These are phyloP conservation scores for Propithecus perrieri DNA, from an alignment of 2,797 vertebrate species.

Conservation along the genomic window DNA sequence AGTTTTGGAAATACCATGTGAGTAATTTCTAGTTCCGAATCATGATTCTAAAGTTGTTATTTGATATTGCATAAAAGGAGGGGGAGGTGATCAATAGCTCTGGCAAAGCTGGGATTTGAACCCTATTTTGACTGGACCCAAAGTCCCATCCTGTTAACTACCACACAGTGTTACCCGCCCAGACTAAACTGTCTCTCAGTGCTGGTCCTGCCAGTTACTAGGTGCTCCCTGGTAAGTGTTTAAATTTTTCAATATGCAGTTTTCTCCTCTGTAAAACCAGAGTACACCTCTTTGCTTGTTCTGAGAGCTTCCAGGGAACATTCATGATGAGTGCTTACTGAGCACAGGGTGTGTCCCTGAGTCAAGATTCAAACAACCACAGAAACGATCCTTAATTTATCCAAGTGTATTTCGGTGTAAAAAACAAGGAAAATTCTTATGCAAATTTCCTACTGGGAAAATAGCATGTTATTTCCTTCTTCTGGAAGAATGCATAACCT, in stretches of 20 bases:
- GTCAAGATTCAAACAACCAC: neutral
- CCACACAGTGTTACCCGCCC: neutral
- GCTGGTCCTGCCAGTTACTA: neutral
- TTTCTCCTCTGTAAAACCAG: neutral
- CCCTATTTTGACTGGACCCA: neutral
- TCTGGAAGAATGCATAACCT: slow-evolving; percentile 46
- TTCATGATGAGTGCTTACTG: neutral
- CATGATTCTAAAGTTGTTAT: neutral
- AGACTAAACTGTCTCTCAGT: neutral
- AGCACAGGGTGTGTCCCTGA: neutral
- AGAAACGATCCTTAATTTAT: slow-evolving; percentile 36
- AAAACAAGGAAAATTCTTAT: slow-evolving; percentile 38
- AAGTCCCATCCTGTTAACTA: neutral
- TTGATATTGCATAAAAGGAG: neutral
- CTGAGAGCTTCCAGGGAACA: neutral
- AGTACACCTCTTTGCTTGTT: neutral
- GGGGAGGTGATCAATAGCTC: no score
- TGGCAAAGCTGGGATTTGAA: neutral
- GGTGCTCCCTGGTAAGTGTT: neutral
- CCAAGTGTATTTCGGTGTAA: neutral
- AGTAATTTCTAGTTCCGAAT: neutral
- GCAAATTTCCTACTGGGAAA: slow-evolving; percentile 18
- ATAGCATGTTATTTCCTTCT: slow-evolving; percentile 58
- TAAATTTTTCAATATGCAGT: neutral
- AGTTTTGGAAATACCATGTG: neutral